Conservation (phyloP, 2,888 invertebrate species). For the Eristalinus sepulchralis region DNA sequence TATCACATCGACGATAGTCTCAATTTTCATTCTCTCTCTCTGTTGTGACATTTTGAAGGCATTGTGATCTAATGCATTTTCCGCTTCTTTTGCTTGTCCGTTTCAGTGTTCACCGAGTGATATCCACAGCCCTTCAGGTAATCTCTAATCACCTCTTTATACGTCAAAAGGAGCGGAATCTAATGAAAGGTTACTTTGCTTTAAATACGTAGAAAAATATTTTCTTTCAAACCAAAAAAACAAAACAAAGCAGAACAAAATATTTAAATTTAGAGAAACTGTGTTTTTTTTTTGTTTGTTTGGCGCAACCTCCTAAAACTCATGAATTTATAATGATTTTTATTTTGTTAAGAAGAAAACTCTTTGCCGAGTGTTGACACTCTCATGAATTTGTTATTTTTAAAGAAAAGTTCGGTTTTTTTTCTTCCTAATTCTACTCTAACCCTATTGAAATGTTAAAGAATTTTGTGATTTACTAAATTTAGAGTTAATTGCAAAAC, state of each 20-base stretch:
- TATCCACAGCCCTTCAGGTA: slow-evolving; percentile 15
- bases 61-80: neutral
- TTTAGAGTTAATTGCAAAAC: slow-evolving; percentile 55
- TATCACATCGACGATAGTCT: neutral
- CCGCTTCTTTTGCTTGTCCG: neutral
- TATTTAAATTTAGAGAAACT: slow-evolving; percentile 2
- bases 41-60: neutral
- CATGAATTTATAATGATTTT: slow-evolving; percentile 48
- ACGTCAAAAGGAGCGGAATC: slow-evolving; percentile 37
- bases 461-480: slow-evolving; percentile 70
- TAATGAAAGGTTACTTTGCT: slow-evolving; percentile 42
- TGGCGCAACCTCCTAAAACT: slow-evolving; percentile 61
- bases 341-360: slow-evolving; percentile 32
- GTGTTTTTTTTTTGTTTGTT: slow-evolving; percentile 7
- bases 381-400: slow-evolving; percentile 39
- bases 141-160: slow-evolving; percentile 11
- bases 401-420: slow-evolving; percentile 8
- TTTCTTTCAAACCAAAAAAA: slow-evolving; percentile 59
- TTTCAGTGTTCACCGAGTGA: slow-evolving; percentile 66
- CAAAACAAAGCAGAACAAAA: slow-evolving; percentile 19
- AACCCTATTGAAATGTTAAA: slow-evolving; percentile 47
- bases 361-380: slow-evolving; percentile 60
- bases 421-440: slow-evolving; percentile 33
- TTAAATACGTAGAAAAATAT: slow-evolving; percentile 41
- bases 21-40: neutral